phyloP scores from a whole-genome alignment of 2,113 vertebrate species.

The Salminus brasiliensis region DNA sequence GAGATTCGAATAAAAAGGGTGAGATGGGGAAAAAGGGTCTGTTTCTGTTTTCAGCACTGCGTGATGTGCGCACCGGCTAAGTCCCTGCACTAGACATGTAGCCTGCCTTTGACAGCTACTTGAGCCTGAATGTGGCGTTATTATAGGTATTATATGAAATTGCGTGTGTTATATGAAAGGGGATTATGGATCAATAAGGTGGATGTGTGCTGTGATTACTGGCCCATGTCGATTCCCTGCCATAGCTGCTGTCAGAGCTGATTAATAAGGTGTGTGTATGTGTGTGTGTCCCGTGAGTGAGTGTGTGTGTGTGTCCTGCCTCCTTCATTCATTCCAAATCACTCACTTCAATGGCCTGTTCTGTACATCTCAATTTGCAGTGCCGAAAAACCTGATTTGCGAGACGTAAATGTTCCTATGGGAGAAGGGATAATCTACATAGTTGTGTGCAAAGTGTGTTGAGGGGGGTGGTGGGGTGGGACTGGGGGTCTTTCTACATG shows the following conservation, averaged over 20 bases:
- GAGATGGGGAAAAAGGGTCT: slow-evolving; percentile 59
- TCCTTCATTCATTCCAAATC: slow-evolving; percentile 25
- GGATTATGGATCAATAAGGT: slow-evolving; percentile 97
- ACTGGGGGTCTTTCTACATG: neutral
- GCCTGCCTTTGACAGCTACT: slow-evolving; percentile 86
- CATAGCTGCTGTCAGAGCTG: slow-evolving; percentile 85
- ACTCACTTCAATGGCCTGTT: slow-evolving; percentile 35
- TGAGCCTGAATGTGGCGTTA: slow-evolving; percentile 91
- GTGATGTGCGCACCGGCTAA: slow-evolving; percentile 53
- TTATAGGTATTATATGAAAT: slow-evolving; percentile 99
- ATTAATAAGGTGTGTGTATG: slow-evolving; percentile 73
- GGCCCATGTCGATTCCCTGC: slow-evolving; percentile 90
- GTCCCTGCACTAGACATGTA: slow-evolving; percentile 84
- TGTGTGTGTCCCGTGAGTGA: slow-evolving; percentile 27
- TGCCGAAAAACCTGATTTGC: slow-evolving; percentile 10
- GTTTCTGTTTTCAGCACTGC: slow-evolving; percentile 69
- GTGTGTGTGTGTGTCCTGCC: slow-evolving; percentile 15
- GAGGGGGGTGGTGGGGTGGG: slow-evolving; percentile 21
- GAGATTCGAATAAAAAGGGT: too few species aligned
- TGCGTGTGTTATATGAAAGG: slow-evolving; percentile 94
- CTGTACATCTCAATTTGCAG: slow-evolving; percentile 30
- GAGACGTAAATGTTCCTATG: slow-evolving; percentile 5
- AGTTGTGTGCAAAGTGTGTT: slow-evolving; percentile 5
- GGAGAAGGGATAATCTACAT: slow-evolving; percentile 23
- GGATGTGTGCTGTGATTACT: slow-evolving; percentile 94